Percentiles rank a stretch among this genome's conserved stretches.
Conservation (phyloP, 2,113 vertebrate species). For the Heliornis fulica region DNA sequence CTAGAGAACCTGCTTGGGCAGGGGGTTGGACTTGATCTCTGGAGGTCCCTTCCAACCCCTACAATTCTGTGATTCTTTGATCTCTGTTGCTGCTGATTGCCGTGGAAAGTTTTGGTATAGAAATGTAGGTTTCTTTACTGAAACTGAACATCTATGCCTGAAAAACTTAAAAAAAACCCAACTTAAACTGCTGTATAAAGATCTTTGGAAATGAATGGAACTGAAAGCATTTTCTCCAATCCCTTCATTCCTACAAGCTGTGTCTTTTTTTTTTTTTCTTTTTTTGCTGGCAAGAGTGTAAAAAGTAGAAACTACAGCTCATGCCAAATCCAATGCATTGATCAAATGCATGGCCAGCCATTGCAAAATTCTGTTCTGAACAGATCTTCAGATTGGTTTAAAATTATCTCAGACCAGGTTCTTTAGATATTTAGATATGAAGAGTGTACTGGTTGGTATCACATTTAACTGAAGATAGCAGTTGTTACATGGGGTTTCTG, state of each 20-base stretch:
- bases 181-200: not conserved
- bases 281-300: not conserved
- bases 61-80: no score
- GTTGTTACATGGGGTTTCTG: not conserved
- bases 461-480: not conserved
- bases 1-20: no score
- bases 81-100: not conserved
- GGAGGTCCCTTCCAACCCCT: no score
- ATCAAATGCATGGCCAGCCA: not conserved
- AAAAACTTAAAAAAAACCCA: no score
- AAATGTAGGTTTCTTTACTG: not conserved
- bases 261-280: not conserved
- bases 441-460: not conserved
- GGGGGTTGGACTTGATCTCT: no score
- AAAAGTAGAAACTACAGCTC: not conserved
- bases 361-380: not conserved
- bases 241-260: not conserved
- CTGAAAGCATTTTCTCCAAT: not conserved
- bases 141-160: not conserved
- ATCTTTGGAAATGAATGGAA: not conserved
- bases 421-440: not conserved
- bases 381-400: not conserved
- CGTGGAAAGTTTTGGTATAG: not conserved
- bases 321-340: no score
- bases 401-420: not conserved